phyloP scores from a whole-genome alignment of 2,113 vertebrate species.

The Synchiropus splendidus region DNA sequence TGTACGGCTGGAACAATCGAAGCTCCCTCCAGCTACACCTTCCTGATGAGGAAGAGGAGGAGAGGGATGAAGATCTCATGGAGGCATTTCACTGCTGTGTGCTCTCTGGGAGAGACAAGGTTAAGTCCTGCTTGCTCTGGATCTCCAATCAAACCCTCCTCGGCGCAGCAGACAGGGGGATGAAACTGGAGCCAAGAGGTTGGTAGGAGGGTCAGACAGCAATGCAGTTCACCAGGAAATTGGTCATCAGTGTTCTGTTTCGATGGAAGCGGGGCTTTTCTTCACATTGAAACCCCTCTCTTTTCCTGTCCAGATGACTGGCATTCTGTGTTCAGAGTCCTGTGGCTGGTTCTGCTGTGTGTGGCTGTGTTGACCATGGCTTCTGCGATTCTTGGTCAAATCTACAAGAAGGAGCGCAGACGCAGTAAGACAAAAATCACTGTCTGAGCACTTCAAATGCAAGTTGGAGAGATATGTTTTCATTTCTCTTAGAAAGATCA shows the following conservation, averaged over 20 bases:
- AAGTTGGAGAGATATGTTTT: background rate
- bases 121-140: slow-evolving; percentile 45
- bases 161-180: slow-evolving; percentile 14
- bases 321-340: slow-evolving; percentile 19
- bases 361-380: slow-evolving; percentile 31
- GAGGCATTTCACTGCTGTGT: slow-evolving; percentile 44
- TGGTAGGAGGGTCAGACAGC: slow-evolving; percentile 16
- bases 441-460: background rate
- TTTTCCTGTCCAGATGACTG: slow-evolving; percentile 32
- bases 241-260: background rate
- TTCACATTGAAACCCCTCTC: background rate
- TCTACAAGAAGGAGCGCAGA: slow-evolving; percentile 1
- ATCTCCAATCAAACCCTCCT: slow-evolving; percentile 38
- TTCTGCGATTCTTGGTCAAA: slow-evolving; percentile 13
- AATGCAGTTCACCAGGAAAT: background rate
- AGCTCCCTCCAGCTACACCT: slow-evolving; percentile 25
- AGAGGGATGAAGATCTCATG: slow-evolving; percentile 6
- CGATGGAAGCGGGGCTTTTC: background rate
- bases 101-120: slow-evolving; percentile 22
- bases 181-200: slow-evolving; percentile 34
- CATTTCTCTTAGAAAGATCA: slow-evolving; percentile 15
- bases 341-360: slow-evolving; percentile 47
- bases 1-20: slow-evolving; percentile 20
- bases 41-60: slow-evolving; percentile 13
- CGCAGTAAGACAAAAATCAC: slow-evolving; percentile 23